Evolutionary conservation across 1,140 invertebrate species (phyloP).

Genomic region (Drosophila chauvacae): DNA sequence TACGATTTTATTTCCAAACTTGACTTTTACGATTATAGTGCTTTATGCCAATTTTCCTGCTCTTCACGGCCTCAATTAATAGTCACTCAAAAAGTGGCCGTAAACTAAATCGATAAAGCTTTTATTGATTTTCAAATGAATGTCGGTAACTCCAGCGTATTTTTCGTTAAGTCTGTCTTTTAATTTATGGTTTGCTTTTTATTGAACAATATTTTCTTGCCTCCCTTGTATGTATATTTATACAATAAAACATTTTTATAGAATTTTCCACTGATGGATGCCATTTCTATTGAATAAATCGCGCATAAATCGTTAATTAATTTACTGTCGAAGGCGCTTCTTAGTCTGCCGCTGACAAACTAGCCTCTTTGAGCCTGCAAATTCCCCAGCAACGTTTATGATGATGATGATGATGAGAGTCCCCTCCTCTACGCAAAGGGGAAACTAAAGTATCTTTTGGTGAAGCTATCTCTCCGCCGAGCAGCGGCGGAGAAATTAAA

Average conservation of each 20-base stretch:
- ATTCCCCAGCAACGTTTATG: slow-evolving; percentile 18
- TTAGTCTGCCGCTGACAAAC: background rate
- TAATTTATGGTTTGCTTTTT: slow-evolving; percentile 22
- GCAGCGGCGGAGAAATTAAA: slow-evolving; percentile 52
- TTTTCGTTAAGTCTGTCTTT: background rate
- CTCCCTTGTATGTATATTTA: background rate
- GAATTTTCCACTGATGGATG: background rate
- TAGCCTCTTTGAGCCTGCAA: background rate
- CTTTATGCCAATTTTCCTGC: slow-evolving; percentile 13
- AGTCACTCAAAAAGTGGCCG: slow-evolving; percentile 18
- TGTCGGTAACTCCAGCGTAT: slow-evolving; percentile 3
- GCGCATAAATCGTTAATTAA: slow-evolving; percentile 12
- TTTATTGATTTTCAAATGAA: slow-evolving; percentile 38
- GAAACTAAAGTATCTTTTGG: slow-evolving; percentile 47
- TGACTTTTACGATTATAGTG: slow-evolving; percentile 24
- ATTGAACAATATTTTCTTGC: slow-evolving; percentile 13
- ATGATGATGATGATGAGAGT: slow-evolving; percentile 9
- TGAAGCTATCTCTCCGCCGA: slow-evolving; percentile 13
- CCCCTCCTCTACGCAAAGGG: slow-evolving; percentile 5
- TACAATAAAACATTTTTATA: slow-evolving; percentile 9
- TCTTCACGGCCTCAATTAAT: slow-evolving; percentile 22
- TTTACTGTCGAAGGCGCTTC: background rate
- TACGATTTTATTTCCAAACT: slow-evolving; percentile 18
- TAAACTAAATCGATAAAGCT: slow-evolving; percentile 28
- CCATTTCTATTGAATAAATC: background rate